Percentiles rank a stretch among this genome's conserved stretches.
These are phyloP conservation scores for Girardia tigrina DNA, from an alignment of 2,888 invertebrate species.

Conservation along the genomic window DNA sequence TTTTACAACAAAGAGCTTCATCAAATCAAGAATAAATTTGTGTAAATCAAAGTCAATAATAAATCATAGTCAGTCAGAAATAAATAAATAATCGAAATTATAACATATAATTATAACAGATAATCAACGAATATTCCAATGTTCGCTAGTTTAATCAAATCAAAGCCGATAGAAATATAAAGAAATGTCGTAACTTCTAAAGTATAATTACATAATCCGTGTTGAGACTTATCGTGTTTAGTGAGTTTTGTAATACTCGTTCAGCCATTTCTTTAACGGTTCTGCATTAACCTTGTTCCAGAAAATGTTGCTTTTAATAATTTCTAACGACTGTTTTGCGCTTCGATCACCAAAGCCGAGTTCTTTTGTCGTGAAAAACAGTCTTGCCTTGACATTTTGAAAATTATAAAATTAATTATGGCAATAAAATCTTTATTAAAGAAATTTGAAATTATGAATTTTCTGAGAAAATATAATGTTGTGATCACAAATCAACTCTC, in stretches of 20 bases:
- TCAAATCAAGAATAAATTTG: neutral
- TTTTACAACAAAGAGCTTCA: neutral
- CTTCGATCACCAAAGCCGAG: slow-evolving; percentile 20
- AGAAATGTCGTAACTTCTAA: neutral
- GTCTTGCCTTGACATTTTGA: slow-evolving; percentile 21
- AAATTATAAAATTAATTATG: too few species aligned
- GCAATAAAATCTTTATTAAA: too few species aligned
- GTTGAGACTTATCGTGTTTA: neutral
- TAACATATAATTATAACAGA: neutral
- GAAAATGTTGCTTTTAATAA: slow-evolving; percentile 30
- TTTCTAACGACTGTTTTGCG: slow-evolving; percentile 27
- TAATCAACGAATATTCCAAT: neutral
- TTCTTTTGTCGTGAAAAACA: slow-evolving; percentile 16
- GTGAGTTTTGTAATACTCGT: neutral
- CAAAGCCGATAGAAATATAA: neutral
- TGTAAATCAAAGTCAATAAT: neutral
- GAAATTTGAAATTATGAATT: too few species aligned
- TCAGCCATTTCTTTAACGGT: slow-evolving; percentile 8
- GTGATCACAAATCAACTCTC: too few species aligned
- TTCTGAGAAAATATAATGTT: too few species aligned
- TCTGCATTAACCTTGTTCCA: slow-evolving; percentile 25
- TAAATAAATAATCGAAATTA: neutral
- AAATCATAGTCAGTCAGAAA: neutral
- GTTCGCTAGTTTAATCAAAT: neutral
- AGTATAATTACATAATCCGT: neutral